Evolutionary conservation across 2,888 invertebrate genomes (phyloP).

Genomic region (Theodoxus fluviatilis): DNA sequence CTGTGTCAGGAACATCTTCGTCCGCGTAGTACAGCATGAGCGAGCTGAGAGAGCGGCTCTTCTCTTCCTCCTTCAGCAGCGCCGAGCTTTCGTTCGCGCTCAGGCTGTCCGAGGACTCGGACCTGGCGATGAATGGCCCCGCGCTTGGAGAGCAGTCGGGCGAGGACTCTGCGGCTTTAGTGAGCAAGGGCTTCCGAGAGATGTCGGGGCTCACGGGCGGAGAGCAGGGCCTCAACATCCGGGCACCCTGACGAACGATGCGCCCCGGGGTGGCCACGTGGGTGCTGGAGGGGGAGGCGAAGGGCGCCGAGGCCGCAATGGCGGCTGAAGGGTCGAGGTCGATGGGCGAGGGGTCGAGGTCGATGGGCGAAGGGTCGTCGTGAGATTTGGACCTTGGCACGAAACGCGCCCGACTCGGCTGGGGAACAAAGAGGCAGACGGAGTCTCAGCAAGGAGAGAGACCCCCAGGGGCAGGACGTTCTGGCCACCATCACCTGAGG

Average conservation of each 20-base stretch:
- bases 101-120: constrained; percentile 65
- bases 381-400: constrained; percentile 63
- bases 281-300: no score
- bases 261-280: no score
- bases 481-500: no score
- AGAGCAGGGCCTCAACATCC: constrained; percentile 57
- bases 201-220: constrained; percentile 58
- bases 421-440: constrained; percentile 32
- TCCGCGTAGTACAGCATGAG: constrained; percentile 55
- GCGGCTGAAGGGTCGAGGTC: constrained; percentile 45
- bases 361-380: constrained; percentile 55
- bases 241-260: constrained; percentile 61
- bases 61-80: constrained; percentile 62
- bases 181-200: constrained; percentile 61
- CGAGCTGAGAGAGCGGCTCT: constrained; percentile 45
- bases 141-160: no score
- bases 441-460: no score
- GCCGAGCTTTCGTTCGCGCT: constrained; percentile 70
- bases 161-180: constrained; percentile 21
- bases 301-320: no score
- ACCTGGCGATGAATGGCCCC: constrained; percentile 57
- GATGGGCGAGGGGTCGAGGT: constrained; percentile 48
- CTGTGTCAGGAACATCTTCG: constrained; percentile 37
- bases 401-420: constrained; percentile 54
- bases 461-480: no score